These are phyloP conservation scores for Lethenteron camtschaticum DNA, from an alignment of 2,113 vertebrate genomes.

Conservation along the genomic window DNA sequence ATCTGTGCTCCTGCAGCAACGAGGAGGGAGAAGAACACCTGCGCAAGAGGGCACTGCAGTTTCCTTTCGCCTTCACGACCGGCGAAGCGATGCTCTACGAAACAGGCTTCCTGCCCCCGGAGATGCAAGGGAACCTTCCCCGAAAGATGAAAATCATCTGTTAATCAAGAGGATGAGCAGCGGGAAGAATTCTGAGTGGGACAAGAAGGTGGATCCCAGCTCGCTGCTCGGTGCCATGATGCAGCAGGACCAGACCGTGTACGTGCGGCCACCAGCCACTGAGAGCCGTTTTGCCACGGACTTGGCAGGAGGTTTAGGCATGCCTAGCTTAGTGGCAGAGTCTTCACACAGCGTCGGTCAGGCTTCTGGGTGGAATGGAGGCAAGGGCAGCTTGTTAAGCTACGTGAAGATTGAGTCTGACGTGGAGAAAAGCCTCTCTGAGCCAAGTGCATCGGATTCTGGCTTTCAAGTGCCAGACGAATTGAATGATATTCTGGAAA, in stretches of 20 bases:
- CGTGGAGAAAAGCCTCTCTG: conserved; percentile 16
- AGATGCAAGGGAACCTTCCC: background rate
- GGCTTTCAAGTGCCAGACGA: conserved; percentile 3
- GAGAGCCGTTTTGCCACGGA: conserved; percentile 13
- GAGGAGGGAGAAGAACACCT: conserved; percentile 41
- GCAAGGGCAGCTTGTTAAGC: background rate
- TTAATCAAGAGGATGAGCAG: background rate
- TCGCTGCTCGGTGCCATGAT: conserved; percentile 31
- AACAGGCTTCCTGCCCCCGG: background rate
- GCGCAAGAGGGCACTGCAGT: conserved; percentile 23
- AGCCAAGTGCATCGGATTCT: background rate
- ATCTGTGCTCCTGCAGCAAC: conserved; percentile 19
- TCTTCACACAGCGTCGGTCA: background rate
- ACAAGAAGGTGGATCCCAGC: conserved; percentile 9
- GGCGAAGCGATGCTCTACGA: conserved; percentile 39
- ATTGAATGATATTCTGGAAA: conserved; percentile 12
- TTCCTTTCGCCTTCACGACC: conserved; percentile 32
- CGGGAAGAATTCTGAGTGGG: conserved; percentile 7
- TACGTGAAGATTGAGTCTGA: conserved; percentile 11
- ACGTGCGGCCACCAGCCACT: conserved; percentile 7
- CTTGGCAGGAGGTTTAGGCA: conserved; percentile 24
- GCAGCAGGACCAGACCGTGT: conserved; percentile 24
- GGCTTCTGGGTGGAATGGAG: conserved; percentile 16
- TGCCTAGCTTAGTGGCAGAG: conserved; percentile 20
- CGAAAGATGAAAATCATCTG: no score